These are phyloP conservation scores for Enteromius radiatus DNA, from an alignment of 2,797 vertebrate genomes.

Conservation along the genomic window DNA sequence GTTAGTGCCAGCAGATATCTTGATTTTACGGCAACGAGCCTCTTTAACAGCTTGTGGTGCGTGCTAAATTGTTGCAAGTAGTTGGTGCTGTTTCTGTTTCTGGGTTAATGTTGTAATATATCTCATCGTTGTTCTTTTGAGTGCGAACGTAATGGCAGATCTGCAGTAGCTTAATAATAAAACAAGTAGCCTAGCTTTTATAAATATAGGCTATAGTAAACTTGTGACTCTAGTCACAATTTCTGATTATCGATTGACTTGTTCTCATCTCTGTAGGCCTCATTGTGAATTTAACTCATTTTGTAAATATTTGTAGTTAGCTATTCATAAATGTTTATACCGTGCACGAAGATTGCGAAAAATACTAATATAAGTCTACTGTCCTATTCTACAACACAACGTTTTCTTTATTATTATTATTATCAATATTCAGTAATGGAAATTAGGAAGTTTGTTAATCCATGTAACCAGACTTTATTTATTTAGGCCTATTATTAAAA, in stretches of 20 bases:
- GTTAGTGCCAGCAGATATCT: conserved; percentile 78
- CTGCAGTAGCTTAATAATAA: too few species aligned
- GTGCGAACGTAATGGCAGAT: not conserved
- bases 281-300: not conserved
- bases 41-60: conserved; percentile 39
- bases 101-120: conserved; percentile 22
- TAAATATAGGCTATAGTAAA: not conserved
- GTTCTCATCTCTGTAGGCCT: not conserved
- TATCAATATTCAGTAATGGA: not conserved
- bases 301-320: not conserved
- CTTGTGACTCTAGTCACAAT: not conserved
- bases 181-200: too few species aligned
- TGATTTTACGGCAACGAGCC: conserved; percentile 49
- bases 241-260: not conserved
- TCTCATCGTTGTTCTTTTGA: not conserved
- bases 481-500: not conserved
- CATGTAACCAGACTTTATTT: not conserved
- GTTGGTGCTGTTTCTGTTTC: conserved; percentile 43
- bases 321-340: not conserved
- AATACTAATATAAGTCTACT: not conserved
- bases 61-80: conserved; percentile 49
- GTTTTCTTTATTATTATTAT: not conserved
- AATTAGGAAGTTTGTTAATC: not conserved
- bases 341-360: too few species aligned
- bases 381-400: not conserved